These are phyloP conservation scores for Anguilla japonica DNA, from an alignment of 2,113 vertebrate species.

Conservation along the genomic window DNA sequence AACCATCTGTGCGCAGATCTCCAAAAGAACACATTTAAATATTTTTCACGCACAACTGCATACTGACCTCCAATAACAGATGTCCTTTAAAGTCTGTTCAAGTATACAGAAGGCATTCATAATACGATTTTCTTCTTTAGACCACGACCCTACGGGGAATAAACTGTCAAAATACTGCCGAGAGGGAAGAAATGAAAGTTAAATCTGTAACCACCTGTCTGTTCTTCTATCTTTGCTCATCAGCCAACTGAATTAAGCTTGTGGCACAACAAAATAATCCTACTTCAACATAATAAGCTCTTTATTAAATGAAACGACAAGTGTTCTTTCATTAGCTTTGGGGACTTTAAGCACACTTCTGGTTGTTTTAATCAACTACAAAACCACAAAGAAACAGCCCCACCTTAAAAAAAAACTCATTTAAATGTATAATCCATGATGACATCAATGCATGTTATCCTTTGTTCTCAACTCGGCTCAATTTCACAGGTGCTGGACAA, in stretches of 20 bases:
- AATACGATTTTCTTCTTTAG: conserved; percentile 14
- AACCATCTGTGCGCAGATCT: conserved; percentile 73
- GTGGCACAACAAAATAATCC: not conserved
- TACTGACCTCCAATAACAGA: conserved; percentile 31
- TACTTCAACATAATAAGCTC: not conserved
- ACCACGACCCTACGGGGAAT: not conserved
- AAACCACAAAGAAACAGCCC: no score
- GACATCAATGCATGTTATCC: no score
- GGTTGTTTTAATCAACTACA: no score
- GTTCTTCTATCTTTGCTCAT: not conserved
- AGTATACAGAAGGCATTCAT: conserved; percentile 32
- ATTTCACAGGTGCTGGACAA: no score
- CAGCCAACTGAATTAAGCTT: not conserved
- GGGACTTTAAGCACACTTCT: no score
- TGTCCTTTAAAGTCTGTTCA: conserved; percentile 13
- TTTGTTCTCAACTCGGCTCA: no score
- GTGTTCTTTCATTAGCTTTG: no score
- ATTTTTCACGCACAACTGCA: conserved; percentile 57
- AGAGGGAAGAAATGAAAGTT: conserved; percentile 14
- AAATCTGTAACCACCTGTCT: conserved; percentile 2
- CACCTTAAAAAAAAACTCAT: no score
- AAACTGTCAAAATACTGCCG: not conserved
- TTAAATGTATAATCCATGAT: no score
- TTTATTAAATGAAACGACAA: no score
- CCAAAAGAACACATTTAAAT: conserved; percentile 50